phyloP scores from a whole-genome alignment of 2,888 invertebrate species.

The Pseudococcus viburni region DNA sequence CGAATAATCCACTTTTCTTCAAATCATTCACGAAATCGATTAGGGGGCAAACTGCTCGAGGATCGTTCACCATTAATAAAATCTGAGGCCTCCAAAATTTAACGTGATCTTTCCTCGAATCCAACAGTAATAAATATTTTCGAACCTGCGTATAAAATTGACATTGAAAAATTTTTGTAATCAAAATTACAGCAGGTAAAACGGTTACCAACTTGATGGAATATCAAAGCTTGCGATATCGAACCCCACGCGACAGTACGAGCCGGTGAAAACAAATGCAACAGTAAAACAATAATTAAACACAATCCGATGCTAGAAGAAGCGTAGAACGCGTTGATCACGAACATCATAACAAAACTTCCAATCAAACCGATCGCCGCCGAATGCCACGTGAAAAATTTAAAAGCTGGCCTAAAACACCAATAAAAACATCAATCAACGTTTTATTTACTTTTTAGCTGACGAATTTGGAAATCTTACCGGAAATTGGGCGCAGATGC shows the following conservation, averaged over 20 bases:
- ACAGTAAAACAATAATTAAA: constrained; percentile 85
- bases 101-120: constrained; percentile 97
- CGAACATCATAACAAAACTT: constrained; percentile 93
- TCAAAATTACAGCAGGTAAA: background rate
- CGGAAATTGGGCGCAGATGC: constrained; percentile 98
- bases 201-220: constrained; percentile 84
- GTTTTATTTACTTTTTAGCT: too few species aligned
- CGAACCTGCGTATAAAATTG: constrained; percentile 77
- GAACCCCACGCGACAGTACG: constrained; percentile 93
- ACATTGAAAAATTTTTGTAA: too few species aligned
- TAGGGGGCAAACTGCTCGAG: constrained; percentile 89
- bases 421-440: too few species aligned
- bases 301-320: constrained; percentile 89
- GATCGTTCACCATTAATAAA: constrained; percentile 91
- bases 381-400: constrained; percentile 95
- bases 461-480: constrained; percentile 71
- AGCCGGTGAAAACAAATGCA: constrained; percentile 92
- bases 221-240: constrained; percentile 98
- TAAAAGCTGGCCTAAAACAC: constrained; percentile 89
- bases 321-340: constrained; percentile 92
- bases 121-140: constrained; percentile 95
- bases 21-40: constrained; percentile 98
- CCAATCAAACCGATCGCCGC: constrained; percentile 89
- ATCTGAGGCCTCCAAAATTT: constrained; percentile 99
- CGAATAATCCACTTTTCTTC: constrained; percentile 93